Percentiles rank a stretch among this genome's conserved stretches.
Conservation (phyloP, 2,113 vertebrate species). For the Vulpes lagopus region DNA sequence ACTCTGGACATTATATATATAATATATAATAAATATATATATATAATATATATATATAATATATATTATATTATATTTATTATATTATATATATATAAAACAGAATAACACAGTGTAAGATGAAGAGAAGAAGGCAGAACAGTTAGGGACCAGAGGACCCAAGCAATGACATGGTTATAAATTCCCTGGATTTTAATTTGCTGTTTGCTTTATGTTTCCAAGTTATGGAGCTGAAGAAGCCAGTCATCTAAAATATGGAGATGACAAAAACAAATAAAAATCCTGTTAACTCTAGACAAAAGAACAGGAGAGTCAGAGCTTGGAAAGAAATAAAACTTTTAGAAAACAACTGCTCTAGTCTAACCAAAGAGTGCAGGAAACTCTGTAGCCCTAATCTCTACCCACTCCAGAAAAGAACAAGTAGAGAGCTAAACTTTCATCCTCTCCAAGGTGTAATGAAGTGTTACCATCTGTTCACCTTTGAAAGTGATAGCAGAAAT, state of each 20-base stretch:
- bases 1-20: not conserved
- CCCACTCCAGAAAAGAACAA: not conserved
- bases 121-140: not conserved
- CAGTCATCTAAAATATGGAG: not conserved
- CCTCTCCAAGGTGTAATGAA: not conserved
- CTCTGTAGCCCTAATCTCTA: not conserved
- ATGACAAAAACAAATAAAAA: not conserved
- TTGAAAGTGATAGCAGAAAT: not conserved
- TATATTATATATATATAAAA: not conserved
- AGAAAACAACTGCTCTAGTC: not conserved
- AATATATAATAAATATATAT: not conserved
- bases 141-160: not conserved
- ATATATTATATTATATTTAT: too few relatives aligned
- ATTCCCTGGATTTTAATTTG: not conserved
- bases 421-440: not conserved
- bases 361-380: not conserved
- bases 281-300: not conserved
- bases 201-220: not conserved
- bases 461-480: not conserved
- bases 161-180: not conserved
- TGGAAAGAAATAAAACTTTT: not conserved
- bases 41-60: not conserved
- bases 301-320: not conserved
- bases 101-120: not conserved
- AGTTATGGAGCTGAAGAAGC: not conserved